Percentiles rank a stretch among this genome's conserved stretches.
phyloP scores from a whole-genome alignment of 2,888 invertebrate genomes.

The Clanis bilineata region DNA sequence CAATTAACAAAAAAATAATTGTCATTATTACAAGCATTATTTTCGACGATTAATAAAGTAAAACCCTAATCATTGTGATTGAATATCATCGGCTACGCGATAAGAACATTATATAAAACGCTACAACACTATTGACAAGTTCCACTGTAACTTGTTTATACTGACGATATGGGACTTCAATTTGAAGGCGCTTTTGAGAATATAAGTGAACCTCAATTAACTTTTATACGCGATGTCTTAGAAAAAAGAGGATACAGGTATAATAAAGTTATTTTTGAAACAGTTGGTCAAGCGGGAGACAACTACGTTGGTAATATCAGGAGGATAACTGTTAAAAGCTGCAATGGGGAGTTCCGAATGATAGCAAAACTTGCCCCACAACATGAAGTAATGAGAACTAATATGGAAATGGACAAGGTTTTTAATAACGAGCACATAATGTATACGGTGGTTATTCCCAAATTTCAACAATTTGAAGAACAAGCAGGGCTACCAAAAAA shows the following conservation, averaged over 20 bases:
- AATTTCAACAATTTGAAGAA: conserved; percentile 16
- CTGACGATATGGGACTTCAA: conserved; percentile 10
- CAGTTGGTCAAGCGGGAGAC: conserved; percentile 29
- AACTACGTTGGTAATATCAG: conserved; percentile 25
- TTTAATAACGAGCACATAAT: conserved; percentile 39
- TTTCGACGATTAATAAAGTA: too few relatives aligned
- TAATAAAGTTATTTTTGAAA: conserved; percentile 21
- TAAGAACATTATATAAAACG: too few relatives aligned
- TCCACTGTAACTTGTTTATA: background rate
- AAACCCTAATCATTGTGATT: too few relatives aligned
- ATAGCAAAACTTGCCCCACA: conserved; percentile 40
- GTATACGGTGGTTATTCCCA: conserved; percentile 36
- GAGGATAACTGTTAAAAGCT: conserved; percentile 23
- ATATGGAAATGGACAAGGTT: conserved; percentile 19
- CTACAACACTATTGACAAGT: too few relatives aligned
- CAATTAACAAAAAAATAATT: too few relatives aligned
- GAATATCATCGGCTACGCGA: too few relatives aligned
- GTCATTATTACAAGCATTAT: too few relatives aligned
- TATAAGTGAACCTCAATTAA: conserved; percentile 23
- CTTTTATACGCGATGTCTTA: conserved; percentile 26
- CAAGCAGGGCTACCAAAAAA: conserved; percentile 27
- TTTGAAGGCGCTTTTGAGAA: conserved; percentile 25
- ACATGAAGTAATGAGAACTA: conserved; percentile 20
- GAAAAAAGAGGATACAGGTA: conserved; percentile 22
- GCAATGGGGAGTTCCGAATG: conserved; percentile 32